These are phyloP conservation scores for Anaspis maculata DNA, from an alignment of 2,888 invertebrate species.

Conservation along the genomic window DNA sequence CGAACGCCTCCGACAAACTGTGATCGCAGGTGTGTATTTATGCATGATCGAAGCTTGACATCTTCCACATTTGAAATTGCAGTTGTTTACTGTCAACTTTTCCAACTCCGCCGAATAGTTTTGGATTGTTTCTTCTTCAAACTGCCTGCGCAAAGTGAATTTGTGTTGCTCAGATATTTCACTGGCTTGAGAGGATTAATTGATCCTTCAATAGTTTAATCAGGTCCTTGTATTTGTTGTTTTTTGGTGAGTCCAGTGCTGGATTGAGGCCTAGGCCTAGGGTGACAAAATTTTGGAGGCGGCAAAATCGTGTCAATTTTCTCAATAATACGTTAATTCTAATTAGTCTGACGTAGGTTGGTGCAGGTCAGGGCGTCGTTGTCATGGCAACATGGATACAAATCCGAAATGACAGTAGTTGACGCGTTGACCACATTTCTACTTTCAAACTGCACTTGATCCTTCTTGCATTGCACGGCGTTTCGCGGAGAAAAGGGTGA, in stretches of 20 bases:
- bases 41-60: constrained; percentile 6
- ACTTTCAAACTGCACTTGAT: no score
- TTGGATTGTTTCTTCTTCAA: constrained; percentile 10
- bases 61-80: constrained; percentile 8
- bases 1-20: constrained; percentile 9
- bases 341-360: no score
- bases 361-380: no score
- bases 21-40: constrained; percentile 5
- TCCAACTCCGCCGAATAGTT: constrained; percentile 11
- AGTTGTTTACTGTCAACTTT: constrained; percentile 9
- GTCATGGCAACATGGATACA: no score
- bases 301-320: no score
- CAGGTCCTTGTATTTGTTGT: constrained; percentile 8
- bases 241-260: constrained; percentile 9
- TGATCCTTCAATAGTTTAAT: constrained; percentile 11
- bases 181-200: constrained; percentile 10
- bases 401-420: no score
- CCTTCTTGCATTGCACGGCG: no score
- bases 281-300: no score
- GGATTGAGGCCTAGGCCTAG: no score
- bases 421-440: no score
- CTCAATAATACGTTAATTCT: no score
- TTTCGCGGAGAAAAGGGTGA: no score
- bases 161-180: constrained; percentile 14
- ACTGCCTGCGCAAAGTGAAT: constrained; percentile 12